Evolutionary conservation across 2,888 invertebrate species (phyloP).

Genomic region (Eupithecia insigniata): DNA sequence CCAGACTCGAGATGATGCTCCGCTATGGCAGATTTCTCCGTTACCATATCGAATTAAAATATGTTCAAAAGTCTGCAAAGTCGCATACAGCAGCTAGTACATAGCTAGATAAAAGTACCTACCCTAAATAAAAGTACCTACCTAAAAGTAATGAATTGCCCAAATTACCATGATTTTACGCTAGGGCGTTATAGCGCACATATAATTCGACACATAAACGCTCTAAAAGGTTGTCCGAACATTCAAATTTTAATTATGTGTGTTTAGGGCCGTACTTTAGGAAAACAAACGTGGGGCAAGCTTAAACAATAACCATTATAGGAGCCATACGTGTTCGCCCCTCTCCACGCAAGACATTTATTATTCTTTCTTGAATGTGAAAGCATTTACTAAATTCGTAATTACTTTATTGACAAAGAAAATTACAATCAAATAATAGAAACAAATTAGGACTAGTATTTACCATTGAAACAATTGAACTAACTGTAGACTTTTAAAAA

Average conservation of each 20-base stretch:
- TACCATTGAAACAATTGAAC: no score
- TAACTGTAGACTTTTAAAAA: no score
- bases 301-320: conserved; percentile 40
- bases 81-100: no score
- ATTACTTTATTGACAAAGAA: background rate
- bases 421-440: no score
- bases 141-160: background rate
- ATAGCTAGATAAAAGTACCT: no score
- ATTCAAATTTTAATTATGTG: conserved; percentile 45
- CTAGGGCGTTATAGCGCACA: conserved; percentile 7
- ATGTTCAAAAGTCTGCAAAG: no score
- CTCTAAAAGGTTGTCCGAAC: conserved; percentile 38
- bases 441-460: no score
- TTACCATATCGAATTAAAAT: no score
- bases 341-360: background rate
- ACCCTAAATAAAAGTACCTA: no score
- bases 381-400: background rate
- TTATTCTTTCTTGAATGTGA: background rate
- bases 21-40: no score
- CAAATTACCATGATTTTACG: conserved; percentile 3
- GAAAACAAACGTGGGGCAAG: conserved; percentile 34
- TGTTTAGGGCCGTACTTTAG: conserved; percentile 42
- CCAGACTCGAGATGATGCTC: no score
- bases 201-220: conserved; percentile 32
- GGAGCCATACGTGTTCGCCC: background rate